Percentiles rank a stretch among this genome's conserved stretches.
These are phyloP conservation scores for Poecilia wingei DNA, from an alignment of 2,797 vertebrate genomes.

Conservation along the genomic window DNA sequence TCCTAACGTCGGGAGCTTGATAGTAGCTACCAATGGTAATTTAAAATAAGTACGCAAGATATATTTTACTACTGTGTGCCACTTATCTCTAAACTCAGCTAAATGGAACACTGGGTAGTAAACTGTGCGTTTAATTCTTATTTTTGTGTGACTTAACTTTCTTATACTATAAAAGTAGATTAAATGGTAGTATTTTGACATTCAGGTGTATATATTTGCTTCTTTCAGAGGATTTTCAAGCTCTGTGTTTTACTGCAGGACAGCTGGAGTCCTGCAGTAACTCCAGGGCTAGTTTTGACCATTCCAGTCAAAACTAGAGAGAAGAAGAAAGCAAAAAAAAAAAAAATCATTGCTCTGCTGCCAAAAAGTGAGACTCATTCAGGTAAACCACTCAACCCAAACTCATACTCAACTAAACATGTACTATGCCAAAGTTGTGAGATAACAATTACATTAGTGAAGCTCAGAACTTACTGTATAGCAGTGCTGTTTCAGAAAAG, in stretches of 20 bases:
- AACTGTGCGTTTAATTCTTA: background rate
- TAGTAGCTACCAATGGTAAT: background rate
- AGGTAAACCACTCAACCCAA: background rate
- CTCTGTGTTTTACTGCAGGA: background rate
- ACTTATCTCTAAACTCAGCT: background rate
- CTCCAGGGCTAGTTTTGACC: too few species aligned
- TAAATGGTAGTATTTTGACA: background rate
- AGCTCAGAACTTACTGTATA: background rate
- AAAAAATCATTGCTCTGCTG: background rate
- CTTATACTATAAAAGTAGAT: background rate
- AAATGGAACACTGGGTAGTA: background rate
- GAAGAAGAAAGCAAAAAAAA: background rate
- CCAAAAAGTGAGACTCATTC: background rate
- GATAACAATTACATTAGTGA: constrained; percentile 1
- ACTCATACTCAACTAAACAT: background rate
- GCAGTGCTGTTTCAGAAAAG: constrained; percentile 7
- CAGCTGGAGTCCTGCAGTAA: too few species aligned
- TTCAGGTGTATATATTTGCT: background rate
- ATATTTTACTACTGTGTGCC: background rate
- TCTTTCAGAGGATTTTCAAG: background rate
- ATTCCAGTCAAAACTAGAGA: background rate
- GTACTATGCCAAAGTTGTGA: background rate
- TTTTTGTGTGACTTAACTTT: background rate
- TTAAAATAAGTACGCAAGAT: background rate
- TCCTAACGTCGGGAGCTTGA: background rate